These are phyloP conservation scores for Himalopsyche tibetana DNA, from an alignment of 2,888 invertebrate genomes.

Conservation along the genomic window DNA sequence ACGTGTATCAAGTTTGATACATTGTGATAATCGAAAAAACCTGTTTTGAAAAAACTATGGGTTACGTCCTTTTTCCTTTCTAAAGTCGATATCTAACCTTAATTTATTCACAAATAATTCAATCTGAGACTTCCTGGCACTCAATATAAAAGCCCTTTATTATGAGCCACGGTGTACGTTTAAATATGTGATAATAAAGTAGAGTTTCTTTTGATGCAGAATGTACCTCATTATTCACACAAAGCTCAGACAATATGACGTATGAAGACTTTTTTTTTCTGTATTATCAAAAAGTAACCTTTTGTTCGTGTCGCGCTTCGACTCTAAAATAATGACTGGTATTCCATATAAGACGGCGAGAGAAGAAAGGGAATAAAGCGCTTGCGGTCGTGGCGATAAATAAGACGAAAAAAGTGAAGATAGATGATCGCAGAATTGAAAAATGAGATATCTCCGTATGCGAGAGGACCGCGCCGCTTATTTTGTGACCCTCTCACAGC, in stretches of 20 bases:
- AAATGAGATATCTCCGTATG: constrained; percentile 56
- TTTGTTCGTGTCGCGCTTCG: constrained; percentile 35
- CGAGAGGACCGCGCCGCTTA: constrained; percentile 39
- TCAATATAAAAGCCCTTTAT: background rate
- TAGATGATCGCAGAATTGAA: constrained; percentile 57
- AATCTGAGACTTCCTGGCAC: background rate
- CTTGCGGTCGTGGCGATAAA: background rate
- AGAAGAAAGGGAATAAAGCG: constrained; percentile 32
- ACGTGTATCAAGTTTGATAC: too few species aligned
- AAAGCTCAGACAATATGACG: constrained; percentile 1
- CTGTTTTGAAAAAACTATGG: too few species aligned
- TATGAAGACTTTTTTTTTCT: constrained; percentile 36
- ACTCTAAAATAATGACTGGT: constrained; percentile 25
- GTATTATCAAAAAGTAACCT: constrained; percentile 41
- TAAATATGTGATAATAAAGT: constrained; percentile 21
- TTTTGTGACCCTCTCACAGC: constrained; percentile 36
- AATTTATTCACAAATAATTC: background rate
- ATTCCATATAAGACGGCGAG: constrained; percentile 28
- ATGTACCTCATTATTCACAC: constrained; percentile 28
- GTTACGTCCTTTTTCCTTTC: too few species aligned
- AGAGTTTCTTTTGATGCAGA: constrained; percentile 16
- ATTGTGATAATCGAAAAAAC: too few species aligned
- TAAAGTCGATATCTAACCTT: too few species aligned
- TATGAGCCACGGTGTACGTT: background rate
- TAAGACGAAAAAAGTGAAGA: constrained; percentile 55